Base-by-base conservation (phyloP, 2,797 vertebrate genomes). In the Urophycis tenuis region DNA sequence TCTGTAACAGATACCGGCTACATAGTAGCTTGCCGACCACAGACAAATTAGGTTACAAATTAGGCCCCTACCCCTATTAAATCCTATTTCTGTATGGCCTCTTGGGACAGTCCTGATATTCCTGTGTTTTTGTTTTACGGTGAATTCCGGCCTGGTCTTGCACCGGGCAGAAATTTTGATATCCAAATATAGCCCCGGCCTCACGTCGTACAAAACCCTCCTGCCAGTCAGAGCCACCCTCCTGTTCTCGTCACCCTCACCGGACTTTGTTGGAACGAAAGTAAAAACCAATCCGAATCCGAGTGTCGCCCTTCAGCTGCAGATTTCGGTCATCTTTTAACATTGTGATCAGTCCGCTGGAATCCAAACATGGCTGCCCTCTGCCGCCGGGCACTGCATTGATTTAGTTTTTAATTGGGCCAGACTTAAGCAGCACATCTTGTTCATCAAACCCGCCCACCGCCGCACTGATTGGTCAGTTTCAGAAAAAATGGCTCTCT, bases 11-110 rank as follows among this genome's bases (percentile, higher is more conserved):
- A 72, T 8, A 11, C 25, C 8, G 3, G 22, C 53, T 60, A 0
- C 79, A 75, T 90, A 86, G 84, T 81, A 89, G 87, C 49, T 81
- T 87, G 88, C 87, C 86, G 86, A 84, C 86, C 29, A 32, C 70
- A 77, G 77, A 81, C 75, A 72, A 77, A 36, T 19, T 29, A 76
- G 11, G 8, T 25, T 4, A 33, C 41, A 22, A 4, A 31, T 30
- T 2, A 4, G 25, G 67, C 6, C 25, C 67, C 5, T 32, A 15
- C 25, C 31, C 67, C 25, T 30, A 70, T 31, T 17, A 70, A 14
- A 70, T 60, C 45, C 45, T 53, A 22, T 53, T 53, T 19, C 19
- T 53, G 45, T 53, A 8, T 53, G 4, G 4, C 45, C 53, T 60
- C 22, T 22, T 60, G 7, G 25, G 53, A 60, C 53, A 2, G 14